Evolutionary conservation across 35 echinoderm and acorn worm species (phyloP).

Genomic region (Apostichopus japonicus): DNA sequence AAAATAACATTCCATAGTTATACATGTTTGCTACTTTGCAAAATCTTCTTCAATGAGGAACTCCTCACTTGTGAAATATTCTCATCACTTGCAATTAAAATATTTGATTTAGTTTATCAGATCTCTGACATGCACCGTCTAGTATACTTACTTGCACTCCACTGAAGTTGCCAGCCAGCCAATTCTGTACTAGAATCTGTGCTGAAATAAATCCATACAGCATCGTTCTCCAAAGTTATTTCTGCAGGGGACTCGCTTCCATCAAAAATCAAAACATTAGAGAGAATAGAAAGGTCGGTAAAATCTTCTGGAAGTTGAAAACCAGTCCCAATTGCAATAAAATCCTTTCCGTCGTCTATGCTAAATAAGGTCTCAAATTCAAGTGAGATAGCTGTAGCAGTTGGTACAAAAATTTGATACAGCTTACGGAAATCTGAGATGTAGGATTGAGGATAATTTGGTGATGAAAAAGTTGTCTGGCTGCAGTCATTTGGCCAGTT

Average conservation of each 20-base stretch:
- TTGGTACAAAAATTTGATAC: conserved; percentile 78
- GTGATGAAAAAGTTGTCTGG: conserved; percentile 40
- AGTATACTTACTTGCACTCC: conserved; percentile 72
- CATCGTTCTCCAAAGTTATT: conserved; percentile 62
- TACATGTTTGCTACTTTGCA: background rate
- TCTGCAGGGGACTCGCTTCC: conserved; percentile 42
- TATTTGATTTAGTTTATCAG: background rate
- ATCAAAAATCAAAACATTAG: conserved; percentile 17
- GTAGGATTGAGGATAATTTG: conserved; percentile 72
- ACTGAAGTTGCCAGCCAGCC: conserved; percentile 62
- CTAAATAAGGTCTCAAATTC: conserved; percentile 62
- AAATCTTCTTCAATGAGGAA: background rate
- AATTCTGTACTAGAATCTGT: conserved; percentile 56
- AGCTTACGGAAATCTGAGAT: conserved; percentile 33
- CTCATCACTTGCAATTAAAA: background rate
- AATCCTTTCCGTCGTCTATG: conserved; percentile 56
- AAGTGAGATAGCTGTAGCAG: conserved; percentile 51
- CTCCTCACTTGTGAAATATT: background rate
- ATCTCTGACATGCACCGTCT: background rate
- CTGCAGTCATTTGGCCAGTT: conserved; percentile 73
- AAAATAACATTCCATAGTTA: too few relatives aligned
- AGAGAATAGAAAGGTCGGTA: background rate
- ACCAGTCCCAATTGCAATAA: conserved; percentile 65
- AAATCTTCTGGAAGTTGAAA: conserved; percentile 43
- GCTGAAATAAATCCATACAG: conserved; percentile 75